Evolutionary conservation across 2,797 vertebrate species (phyloP).

Genomic region (Gymnoscopelus microlampas): DNA sequence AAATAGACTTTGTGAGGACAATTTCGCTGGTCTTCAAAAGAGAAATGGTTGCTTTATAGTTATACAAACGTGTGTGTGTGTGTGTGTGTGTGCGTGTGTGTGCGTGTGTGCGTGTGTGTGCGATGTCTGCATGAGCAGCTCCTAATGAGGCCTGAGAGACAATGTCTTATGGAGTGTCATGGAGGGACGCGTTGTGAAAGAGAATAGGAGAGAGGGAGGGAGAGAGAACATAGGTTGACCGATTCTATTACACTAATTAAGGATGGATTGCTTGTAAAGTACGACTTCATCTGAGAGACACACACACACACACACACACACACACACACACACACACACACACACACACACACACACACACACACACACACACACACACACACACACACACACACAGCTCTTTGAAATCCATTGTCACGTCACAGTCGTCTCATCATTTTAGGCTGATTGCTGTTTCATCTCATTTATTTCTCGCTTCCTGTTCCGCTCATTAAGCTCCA

Average conservation of each 20-base stretch:
- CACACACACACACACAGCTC: slow-evolving; percentile 2
- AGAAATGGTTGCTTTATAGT: no score
- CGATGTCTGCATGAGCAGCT: slow-evolving; percentile 2
- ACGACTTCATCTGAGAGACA: neutral
- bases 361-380: slow-evolving; percentile 2
- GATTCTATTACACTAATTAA: slow-evolving; percentile 30
- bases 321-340: slow-evolving; percentile 5
- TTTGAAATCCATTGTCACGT: neutral
- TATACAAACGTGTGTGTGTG: neutral
- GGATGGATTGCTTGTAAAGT: neutral
- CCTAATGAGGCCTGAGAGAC: slow-evolving; percentile 41
- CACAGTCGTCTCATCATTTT: slow-evolving; percentile 17
- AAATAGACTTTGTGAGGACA: no score
- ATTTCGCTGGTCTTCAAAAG: no score
- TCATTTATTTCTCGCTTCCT: slow-evolving; percentile 19
- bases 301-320: slow-evolving; percentile 15
- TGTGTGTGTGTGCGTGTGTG: slow-evolving; percentile 14
- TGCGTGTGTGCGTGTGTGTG: slow-evolving; percentile 12
- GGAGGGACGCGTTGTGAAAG: neutral
- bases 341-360: slow-evolving; percentile 14
- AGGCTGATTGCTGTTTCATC: slow-evolving; percentile 32
- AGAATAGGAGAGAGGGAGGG: slow-evolving; percentile 12
- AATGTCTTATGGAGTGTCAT: slow-evolving; percentile 10
- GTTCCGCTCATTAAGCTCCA: neutral
- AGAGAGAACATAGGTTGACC: slow-evolving; percentile 20